A percentile compares a stretch with the other conserved stretches of the same genome.
Conservation (phyloP, 2,797 vertebrate genomes). For the Sebastiscus tertius region DNA sequence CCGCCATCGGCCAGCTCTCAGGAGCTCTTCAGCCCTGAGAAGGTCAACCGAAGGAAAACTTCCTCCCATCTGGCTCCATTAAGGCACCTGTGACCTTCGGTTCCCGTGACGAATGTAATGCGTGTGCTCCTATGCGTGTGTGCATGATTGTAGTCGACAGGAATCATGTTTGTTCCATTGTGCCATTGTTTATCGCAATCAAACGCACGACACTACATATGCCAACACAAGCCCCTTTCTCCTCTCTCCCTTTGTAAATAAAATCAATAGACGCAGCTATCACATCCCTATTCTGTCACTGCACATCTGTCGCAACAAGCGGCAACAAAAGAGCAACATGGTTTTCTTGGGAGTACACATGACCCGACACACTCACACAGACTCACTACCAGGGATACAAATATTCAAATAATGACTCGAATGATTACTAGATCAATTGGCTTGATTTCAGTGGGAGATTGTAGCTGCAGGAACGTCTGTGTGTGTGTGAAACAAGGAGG, state of each 20-base stretch:
- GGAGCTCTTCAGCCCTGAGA: slow-evolving; percentile 69
- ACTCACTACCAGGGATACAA: slow-evolving; percentile 12
- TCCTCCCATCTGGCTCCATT: slow-evolving; percentile 64
- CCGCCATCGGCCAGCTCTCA: slow-evolving; percentile 55
- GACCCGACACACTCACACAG: slow-evolving; percentile 43
- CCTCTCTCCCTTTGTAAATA: slow-evolving; percentile 69
- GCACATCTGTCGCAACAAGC: slow-evolving; percentile 73
- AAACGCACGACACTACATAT: slow-evolving; percentile 31
- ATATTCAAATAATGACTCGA: slow-evolving; percentile 60
- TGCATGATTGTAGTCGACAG: slow-evolving; percentile 32
- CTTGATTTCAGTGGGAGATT: slow-evolving; percentile 39
- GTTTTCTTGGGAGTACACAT: slow-evolving; percentile 47
- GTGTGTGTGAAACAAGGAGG: slow-evolving; percentile 1
- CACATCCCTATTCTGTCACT: slow-evolving; percentile 70
- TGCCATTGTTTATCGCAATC: slow-evolving; percentile 67
- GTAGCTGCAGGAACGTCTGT: slow-evolving; percentile 13
- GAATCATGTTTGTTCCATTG: slow-evolving; percentile 52
- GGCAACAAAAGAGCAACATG: slow-evolving; percentile 75
- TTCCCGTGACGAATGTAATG: slow-evolving; percentile 15
- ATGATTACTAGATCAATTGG: slow-evolving; percentile 65
- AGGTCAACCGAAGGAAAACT: slow-evolving; percentile 78
- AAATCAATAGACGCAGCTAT: slow-evolving; percentile 74
- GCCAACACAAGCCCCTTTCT: slow-evolving; percentile 47
- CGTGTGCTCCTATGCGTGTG: slow-evolving; percentile 1
- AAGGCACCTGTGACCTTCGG: slow-evolving; percentile 67